These are phyloP conservation scores for Heliothis subflexa DNA, from an alignment of 1,140 invertebrate species.

Conservation along the genomic window DNA sequence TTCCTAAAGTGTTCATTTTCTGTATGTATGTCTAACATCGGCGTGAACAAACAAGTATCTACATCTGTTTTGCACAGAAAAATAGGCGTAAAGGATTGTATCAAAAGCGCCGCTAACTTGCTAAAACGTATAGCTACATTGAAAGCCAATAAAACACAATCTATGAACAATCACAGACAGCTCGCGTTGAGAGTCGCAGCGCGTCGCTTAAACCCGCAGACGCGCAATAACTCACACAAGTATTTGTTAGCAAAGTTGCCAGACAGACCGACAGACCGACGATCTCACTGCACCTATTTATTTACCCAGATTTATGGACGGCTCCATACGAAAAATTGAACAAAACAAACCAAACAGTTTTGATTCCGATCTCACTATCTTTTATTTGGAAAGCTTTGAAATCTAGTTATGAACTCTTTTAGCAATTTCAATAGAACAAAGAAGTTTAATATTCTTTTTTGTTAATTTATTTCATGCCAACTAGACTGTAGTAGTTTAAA, in stretches of 20 bases:
- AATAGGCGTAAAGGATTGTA: no score
- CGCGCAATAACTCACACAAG: slow-evolving; percentile 45
- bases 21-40: no score
- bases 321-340: slow-evolving; percentile 11
- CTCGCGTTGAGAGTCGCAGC: background rate
- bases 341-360: slow-evolving; percentile 4
- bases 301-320: slow-evolving; percentile 38
- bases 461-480: background rate
- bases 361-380: slow-evolving; percentile 5
- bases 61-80: no score
- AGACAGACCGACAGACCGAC: background rate
- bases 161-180: background rate
- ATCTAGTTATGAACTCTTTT: slow-evolving; percentile 21
- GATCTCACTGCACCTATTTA: slow-evolving; percentile 39
- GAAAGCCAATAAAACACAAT: background rate
- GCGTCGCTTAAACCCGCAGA: slow-evolving; percentile 7
- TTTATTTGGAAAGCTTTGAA: slow-evolving; percentile 29
- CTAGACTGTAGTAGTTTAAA: background rate
- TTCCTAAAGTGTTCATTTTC: no score
- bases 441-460: background rate
- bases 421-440: background rate
- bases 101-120: no score
- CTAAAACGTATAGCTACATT: background rate
- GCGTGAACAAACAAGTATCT: no score
- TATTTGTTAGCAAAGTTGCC: slow-evolving; percentile 44